Conservation (phyloP, 2,797 vertebrate genomes). For the Cephalopachus bancanus region DNA sequence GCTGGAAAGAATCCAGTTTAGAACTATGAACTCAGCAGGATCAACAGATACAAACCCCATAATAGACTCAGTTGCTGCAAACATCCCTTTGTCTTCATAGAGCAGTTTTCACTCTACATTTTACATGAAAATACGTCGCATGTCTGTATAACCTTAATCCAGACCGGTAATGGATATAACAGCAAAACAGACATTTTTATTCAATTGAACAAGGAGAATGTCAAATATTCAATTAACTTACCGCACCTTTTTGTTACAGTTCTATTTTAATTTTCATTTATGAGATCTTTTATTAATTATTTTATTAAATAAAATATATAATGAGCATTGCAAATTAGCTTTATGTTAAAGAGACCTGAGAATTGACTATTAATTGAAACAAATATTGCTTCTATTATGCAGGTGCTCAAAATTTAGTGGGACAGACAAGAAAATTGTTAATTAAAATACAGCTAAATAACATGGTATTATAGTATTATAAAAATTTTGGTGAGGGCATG, state of each 20-base stretch:
- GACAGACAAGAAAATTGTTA: neutral
- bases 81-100: neutral
- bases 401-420: neutral
- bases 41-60: neutral
- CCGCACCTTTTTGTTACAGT: neutral
- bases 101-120: neutral
- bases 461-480: neutral
- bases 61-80: neutral
- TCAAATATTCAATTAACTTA: neutral
- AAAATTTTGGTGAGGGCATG: neutral
- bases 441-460: neutral
- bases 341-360: neutral
- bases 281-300: neutral
- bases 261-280: neutral
- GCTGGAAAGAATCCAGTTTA: slow-evolving; percentile 11
- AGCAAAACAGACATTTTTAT: neutral
- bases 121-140: neutral
- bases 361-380: neutral
- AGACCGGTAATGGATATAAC: no score
- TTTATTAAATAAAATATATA: neutral
- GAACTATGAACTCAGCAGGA: slow-evolving; percentile 44
- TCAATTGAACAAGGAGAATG: neutral
- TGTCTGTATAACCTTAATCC: neutral
- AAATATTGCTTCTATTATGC: neutral
- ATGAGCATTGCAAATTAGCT: neutral